Evolutionary conservation across 2,113 vertebrate genomes (phyloP).

Genomic region (Ophthalmolycus amberensis): DNA sequence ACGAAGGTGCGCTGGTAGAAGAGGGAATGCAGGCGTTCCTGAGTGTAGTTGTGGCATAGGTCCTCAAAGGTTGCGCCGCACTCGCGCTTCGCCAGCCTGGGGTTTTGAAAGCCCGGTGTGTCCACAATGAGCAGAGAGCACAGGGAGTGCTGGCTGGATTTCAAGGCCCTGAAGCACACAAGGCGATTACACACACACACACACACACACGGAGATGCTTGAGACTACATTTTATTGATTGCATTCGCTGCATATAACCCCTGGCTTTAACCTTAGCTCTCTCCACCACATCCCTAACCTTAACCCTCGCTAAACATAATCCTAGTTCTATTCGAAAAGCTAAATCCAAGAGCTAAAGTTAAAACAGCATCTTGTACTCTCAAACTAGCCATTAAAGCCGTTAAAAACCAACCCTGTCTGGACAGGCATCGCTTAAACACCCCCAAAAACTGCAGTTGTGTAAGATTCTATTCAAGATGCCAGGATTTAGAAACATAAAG

Average conservation of each 20-base stretch:
- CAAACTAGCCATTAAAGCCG: background rate
- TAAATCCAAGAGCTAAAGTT: background rate
- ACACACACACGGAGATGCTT: constrained; percentile 15
- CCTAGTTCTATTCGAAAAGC: background rate
- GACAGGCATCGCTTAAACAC: no score
- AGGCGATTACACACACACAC: constrained; percentile 19
- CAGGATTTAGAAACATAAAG: background rate
- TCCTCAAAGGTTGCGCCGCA: constrained; percentile 93
- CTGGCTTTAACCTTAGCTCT: constrained; percentile 41
- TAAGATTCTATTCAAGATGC: background rate
- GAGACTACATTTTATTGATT: constrained; percentile 51
- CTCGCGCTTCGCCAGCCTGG: constrained; percentile 85
- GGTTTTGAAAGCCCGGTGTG: constrained; percentile 96
- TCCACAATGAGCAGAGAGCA: constrained; percentile 96
- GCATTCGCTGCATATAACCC: constrained; percentile 31
- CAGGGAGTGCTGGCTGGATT: constrained; percentile 93
- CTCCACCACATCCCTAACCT: constrained; percentile 4
- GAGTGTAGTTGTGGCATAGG: constrained; percentile 96
- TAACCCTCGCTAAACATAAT: constrained; percentile 9
- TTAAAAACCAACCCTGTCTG: background rate
- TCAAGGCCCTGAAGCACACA: constrained; percentile 88
- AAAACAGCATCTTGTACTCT: background rate
- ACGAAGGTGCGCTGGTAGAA: constrained; percentile 93
- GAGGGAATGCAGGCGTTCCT: constrained; percentile 94
- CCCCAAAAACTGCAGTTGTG: background rate